Base-by-base conservation (phyloP, 2,113 vertebrate genomes). In the Proteles cristata region DNA sequence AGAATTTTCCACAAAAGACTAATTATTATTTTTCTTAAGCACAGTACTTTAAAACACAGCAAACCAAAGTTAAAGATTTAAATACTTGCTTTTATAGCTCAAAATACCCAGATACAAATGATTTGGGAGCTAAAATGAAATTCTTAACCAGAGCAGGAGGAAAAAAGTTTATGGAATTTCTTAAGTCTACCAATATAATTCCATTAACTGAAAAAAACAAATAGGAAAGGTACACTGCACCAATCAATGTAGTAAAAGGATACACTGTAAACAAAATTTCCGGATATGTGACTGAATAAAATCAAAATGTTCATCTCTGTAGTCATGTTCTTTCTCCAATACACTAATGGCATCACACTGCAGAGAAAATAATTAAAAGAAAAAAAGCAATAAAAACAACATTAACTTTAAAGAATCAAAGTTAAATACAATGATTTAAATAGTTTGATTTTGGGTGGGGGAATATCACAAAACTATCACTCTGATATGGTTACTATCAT, bases 251-350 rank as follows among this genome's bases (percentile, higher is more conserved):
- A 69, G 84, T 93, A 89, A 98, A 99, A 99, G 99, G 99, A 99
- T 99, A 99, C 99, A 99, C 2, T 99, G 99, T 98, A 99, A 99
- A 99, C 99, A 99, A 98, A 99, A 99, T 96, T 98, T 99, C 96
- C 99, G 99, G 98, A 99, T 99, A 98, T 99, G 99, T 63, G 99
- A 99, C 98, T 99, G 99, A 98, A 99, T 99, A 98, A 99, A 99
- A 98, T 99, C 99, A 0, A 99, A 99, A 99, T 99, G 99, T 98
- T 99, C 99, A 85, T 99, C 99, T 99, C 99, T 99, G 99, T 99
- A 99, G 99, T 99, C 99, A 33, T 99, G 99, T 94, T 99, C 99
- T 98, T 99, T 99, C 99, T 99, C 99, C 99, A 99, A 97, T 65
- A 99, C 98, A 96, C 99, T 99, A 99, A 99, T 99, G 93, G 99